Conservation (phyloP, 2,888 invertebrate genomes). For the Bibio marci region DNA sequence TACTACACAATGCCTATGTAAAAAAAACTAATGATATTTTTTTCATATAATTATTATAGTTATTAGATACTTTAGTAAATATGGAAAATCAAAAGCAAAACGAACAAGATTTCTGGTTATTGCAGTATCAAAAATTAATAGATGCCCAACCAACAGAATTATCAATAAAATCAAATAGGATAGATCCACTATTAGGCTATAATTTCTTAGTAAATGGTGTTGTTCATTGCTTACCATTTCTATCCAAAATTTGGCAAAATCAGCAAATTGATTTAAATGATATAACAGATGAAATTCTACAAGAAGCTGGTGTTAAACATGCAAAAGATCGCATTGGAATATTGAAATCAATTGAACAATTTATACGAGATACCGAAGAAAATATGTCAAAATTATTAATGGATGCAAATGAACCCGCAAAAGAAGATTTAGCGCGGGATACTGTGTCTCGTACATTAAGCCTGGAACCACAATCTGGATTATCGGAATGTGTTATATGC, state of each 20-base stretch:
- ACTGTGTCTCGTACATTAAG: constrained; percentile 20
- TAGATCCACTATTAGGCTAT: constrained; percentile 51
- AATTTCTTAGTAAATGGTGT: constrained; percentile 53
- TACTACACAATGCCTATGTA: not conserved
- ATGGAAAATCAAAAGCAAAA: constrained; percentile 45
- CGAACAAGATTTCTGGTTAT: constrained; percentile 50
- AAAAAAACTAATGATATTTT: not conserved
- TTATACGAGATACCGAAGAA: constrained; percentile 24
- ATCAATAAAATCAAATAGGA: constrained; percentile 38
- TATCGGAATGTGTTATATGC: constrained; percentile 68
- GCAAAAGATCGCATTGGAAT: constrained; percentile 40
- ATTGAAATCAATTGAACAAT: constrained; percentile 42
- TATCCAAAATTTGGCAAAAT: constrained; percentile 23
- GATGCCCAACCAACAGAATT: constrained; percentile 55
- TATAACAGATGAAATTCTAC: constrained; percentile 37
- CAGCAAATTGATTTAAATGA: constrained; percentile 16
- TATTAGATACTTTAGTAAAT: constrained; percentile 47
- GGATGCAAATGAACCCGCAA: constrained; percentile 5
- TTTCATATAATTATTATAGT: constrained; percentile 27
- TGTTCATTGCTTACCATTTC: constrained; percentile 58
- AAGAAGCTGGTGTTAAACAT: constrained; percentile 37
- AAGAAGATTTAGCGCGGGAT: constrained; percentile 11
- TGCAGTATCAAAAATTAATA: constrained; percentile 67
- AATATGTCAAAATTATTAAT: constrained; percentile 1
- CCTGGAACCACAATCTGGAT: constrained; percentile 8